These are phyloP conservation scores for Drosophila baimaii DNA, from an alignment of 1,140 invertebrate genomes.

Conservation along the genomic window DNA sequence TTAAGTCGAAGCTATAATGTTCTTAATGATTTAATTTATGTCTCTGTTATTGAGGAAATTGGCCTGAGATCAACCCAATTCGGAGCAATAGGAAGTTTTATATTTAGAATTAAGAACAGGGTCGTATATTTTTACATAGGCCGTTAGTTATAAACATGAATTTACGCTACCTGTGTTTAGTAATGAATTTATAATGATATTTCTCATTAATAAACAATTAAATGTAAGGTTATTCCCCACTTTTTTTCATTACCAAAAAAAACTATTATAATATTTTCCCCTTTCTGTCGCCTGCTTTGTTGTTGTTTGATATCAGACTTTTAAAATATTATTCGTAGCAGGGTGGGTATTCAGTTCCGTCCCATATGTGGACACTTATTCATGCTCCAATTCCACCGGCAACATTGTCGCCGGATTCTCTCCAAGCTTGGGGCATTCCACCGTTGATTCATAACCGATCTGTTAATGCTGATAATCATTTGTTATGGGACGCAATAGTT, in stretches of 20 bases:
- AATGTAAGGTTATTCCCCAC: neutral
- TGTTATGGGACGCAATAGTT: conserved; percentile 48
- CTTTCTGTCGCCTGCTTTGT: neutral
- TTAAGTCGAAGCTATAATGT: neutral
- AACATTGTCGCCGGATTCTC: conserved; percentile 38
- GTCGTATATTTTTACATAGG: neutral
- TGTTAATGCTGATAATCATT: conserved; percentile 27
- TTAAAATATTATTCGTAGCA: conserved; percentile 19
- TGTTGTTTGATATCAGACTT: conserved; percentile 6
- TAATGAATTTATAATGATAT: neutral
- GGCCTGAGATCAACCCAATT: neutral
- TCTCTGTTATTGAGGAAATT: neutral
- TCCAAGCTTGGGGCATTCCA: conserved; percentile 25
- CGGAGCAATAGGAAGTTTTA: neutral
- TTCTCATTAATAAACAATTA: neutral
- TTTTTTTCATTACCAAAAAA: neutral
- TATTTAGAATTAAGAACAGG: neutral
- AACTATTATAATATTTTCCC: neutral
- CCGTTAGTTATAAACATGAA: neutral
- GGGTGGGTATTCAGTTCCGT: neutral
- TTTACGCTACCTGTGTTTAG: no score
- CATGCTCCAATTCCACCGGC: conserved; percentile 63
- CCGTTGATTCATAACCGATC: conserved; percentile 62
- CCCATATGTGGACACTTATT: conserved; percentile 59
- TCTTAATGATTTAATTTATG: neutral